phyloP scores from a whole-genome alignment of 2,113 vertebrate species.

The Mellivora capensis region DNA sequence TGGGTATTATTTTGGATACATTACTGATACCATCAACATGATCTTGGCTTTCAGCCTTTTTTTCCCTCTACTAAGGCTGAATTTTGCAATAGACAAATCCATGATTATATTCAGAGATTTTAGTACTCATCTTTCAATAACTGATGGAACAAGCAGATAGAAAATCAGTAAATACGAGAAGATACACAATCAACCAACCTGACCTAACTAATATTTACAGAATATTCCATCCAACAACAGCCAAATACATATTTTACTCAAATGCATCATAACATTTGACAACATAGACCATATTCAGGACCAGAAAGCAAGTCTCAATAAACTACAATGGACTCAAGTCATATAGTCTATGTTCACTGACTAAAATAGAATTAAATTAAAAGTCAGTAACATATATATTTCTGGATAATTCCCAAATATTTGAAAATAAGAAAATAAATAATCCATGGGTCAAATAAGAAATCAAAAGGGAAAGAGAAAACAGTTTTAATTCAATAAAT shows the following conservation, averaged over 20 bases:
- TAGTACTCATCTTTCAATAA: slow-evolving; percentile 5
- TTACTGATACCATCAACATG: not conserved
- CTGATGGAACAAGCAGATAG: not conserved
- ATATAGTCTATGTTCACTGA: not conserved
- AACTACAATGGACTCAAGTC: not conserved
- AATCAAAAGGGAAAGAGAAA: not conserved
- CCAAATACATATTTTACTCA: not conserved
- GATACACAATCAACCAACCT: not conserved
- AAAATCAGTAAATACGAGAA: slow-evolving; percentile 1
- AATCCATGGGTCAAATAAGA: not conserved
- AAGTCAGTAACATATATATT: not conserved
- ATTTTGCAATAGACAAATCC: not conserved
- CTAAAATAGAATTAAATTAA: not conserved
- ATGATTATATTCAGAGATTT: not conserved
- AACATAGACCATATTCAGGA: not conserved
- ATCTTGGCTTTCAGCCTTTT: not conserved
- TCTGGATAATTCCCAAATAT: not conserved
- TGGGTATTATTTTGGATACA: not conserved
- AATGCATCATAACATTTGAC: not conserved
- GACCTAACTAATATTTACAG: not conserved
- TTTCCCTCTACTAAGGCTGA: not conserved
- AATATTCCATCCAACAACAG: not conserved
- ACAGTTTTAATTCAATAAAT: not conserved
- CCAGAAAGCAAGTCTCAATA: not conserved
- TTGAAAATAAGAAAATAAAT: not conserved